Evolutionary conservation across 1,140 invertebrate species (phyloP).

Genomic region (Ostrea edulis): DNA sequence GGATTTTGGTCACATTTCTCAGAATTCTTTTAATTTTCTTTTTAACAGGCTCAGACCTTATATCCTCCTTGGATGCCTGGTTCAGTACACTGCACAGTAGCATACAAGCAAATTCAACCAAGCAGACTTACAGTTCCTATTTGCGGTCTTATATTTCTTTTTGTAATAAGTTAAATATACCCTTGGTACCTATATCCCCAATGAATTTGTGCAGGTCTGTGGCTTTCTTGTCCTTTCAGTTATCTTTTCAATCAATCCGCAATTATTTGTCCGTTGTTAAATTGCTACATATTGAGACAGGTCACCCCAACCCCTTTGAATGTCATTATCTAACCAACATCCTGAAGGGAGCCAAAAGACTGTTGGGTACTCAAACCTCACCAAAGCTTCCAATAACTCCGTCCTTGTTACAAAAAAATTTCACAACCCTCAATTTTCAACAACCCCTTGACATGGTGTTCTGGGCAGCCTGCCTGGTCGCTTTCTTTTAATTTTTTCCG

Average conservation of each 20-base stretch:
- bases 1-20: neutral
- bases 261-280: conserved; percentile 37
- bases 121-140: neutral
- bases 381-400: conserved; percentile 39
- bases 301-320: neutral
- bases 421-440: neutral
- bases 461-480: conserved; percentile 45
- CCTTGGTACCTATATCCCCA: conserved; percentile 4
- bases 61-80: neutral
- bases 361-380: neutral
- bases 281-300: conserved; percentile 22
- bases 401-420: conserved; percentile 3
- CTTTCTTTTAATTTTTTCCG: conserved; percentile 42
- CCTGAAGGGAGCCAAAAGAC: conserved; percentile 28
- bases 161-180: neutral
- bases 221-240: neutral
- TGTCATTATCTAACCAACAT: neutral
- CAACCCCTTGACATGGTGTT: conserved; percentile 1
- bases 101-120: neutral
- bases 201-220: conserved; percentile 18
- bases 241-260: neutral
- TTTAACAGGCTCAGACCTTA: neutral
- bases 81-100: neutral
- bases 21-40: no score
- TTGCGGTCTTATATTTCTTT: neutral